These are phyloP conservation scores for Protaetia brevitarsis DNA, from an alignment of 1,140 invertebrate genomes.

Conservation along the genomic window DNA sequence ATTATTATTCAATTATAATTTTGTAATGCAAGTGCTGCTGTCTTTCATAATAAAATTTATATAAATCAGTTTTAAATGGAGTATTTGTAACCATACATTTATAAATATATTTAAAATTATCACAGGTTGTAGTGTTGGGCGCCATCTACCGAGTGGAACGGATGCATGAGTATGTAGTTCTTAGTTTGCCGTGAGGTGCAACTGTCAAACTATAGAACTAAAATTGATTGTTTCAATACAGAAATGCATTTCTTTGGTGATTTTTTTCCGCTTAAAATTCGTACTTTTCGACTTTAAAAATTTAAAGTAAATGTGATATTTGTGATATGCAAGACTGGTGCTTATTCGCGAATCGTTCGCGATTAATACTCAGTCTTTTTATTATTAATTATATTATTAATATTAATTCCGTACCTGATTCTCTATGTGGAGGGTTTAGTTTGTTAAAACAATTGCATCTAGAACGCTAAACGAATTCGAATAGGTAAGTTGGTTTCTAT, in stretches of 20 bases:
- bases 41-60: too few relatives aligned
- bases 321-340: slow-evolving; percentile 41
- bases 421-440: slow-evolving; percentile 35
- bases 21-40: too few relatives aligned
- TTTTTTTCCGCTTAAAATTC: slow-evolving; percentile 28
- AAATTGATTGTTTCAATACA: slow-evolving; percentile 45
- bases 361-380: slow-evolving; percentile 30
- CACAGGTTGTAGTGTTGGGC: not conserved
- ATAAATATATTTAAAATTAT: not conserved
- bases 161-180: slow-evolving; percentile 13
- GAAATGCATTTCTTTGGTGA: slow-evolving; percentile 43
- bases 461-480: not conserved
- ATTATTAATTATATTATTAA: slow-evolving; percentile 3
- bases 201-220: slow-evolving; percentile 27
- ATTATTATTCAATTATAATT: too few relatives aligned
- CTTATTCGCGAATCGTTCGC: slow-evolving; percentile 32
- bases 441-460: slow-evolving; percentile 27
- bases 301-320: slow-evolving; percentile 44
- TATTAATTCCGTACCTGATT: slow-evolving; percentile 29
- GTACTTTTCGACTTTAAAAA: slow-evolving; percentile 28
- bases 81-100: too few relatives aligned
- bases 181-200: slow-evolving; percentile 7
- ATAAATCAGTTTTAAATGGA: too few relatives aligned
- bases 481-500: slow-evolving; percentile 20
- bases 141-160: not conserved